Evolutionary conservation across 2,113 vertebrate genomes (phyloP), one percentile per base, ranked within the genome.

Genomic region (Oncorhynchus kisutch): DNA sequence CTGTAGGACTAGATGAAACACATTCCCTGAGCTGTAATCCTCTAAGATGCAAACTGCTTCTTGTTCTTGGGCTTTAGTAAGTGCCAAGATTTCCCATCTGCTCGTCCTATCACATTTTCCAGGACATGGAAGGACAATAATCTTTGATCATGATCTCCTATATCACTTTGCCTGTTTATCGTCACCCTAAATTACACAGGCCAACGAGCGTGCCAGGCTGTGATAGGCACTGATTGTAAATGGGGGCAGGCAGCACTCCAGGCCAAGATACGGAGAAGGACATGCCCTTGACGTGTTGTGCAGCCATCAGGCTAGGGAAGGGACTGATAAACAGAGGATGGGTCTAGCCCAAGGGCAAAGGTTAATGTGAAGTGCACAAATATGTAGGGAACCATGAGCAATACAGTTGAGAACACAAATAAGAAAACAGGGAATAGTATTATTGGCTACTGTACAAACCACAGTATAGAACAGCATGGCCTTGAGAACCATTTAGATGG

Each of bases 261-360:
- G 85, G 87, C 77, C 69, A 77, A 67, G 68, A 80, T 70, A 76
- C 57, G 74, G 73, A 78, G 84, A 80, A 85, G 82, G 85, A 85
- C 80, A 25, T 80, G 88, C 73, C 90, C 88, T 90, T 92, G 87
- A 86, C 86, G 71, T 78, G 87, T 79, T 80, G 75, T 69, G 77
- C 74, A 86, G 82, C 87, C 80, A 81, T 20, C 71, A 82, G 81
- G 81, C 79, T 75, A 71, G 22, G 73, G 39, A 49, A 72, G 25
- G 72, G 48, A 49, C 67, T 79, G 82, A 86, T 83, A 75, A 76
- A 78, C 71, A 79, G 74, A 68, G 22, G 66, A 24, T 74, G 75
- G 69, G 74, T 85, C 81, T 72, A 65, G 51, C 81, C 83, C 90
- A 77, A 31, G 78, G 77, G 65, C 80, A 81, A 84, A 89, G 85